Percentiles rank a stretch among this genome's conserved stretches.
These are phyloP conservation scores for Erethizon dorsatum DNA, from an alignment of 2,797 vertebrate genomes.

Conservation along the genomic window DNA sequence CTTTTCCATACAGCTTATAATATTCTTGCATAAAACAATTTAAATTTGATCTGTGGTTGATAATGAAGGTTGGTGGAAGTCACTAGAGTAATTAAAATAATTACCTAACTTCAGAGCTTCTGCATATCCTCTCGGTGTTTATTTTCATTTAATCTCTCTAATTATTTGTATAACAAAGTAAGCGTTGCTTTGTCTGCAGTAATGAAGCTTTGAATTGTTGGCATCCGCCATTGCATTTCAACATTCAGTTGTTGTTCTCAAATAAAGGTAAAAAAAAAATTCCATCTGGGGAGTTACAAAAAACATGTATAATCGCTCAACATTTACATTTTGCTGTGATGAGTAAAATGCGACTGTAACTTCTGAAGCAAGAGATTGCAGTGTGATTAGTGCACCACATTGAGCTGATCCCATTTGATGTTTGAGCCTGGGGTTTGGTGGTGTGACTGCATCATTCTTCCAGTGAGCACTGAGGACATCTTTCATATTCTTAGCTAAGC, in stretches of 20 bases:
- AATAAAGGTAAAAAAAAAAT: slow-evolving; percentile 74
- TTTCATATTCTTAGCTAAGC: slow-evolving; percentile 55
- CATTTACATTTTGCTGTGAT: slow-evolving; percentile 74
- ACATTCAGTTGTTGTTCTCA: slow-evolving; percentile 71
- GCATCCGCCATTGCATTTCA: slow-evolving; percentile 60
- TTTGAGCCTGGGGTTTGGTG: slow-evolving; percentile 81
- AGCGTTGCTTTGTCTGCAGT: slow-evolving; percentile 70
- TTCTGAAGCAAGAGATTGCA: slow-evolving; percentile 73
- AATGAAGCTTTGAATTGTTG: slow-evolving; percentile 72
- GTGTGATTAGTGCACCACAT: slow-evolving; percentile 59
- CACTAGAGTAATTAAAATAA: slow-evolving; percentile 85
- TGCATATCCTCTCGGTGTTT: slow-evolving; percentile 74
- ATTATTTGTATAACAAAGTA: slow-evolving; percentile 77
- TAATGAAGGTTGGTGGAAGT: slow-evolving; percentile 82
- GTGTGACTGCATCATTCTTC: slow-evolving; percentile 52
- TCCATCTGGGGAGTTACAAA: slow-evolving; percentile 65
- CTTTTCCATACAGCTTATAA: slow-evolving; percentile 53
- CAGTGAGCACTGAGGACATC: slow-evolving; percentile 22
- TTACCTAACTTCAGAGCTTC: slow-evolving; percentile 78
- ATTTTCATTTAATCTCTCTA: slow-evolving; percentile 81
- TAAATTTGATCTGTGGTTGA: slow-evolving; percentile 78
- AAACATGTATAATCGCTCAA: slow-evolving; percentile 60
- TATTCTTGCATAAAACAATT: slow-evolving; percentile 74
- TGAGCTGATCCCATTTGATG: slow-evolving; percentile 85
- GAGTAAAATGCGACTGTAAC: slow-evolving; percentile 40